These are phyloP conservation scores for Eudyptes chrysolophus DNA, from an alignment of 2,113 vertebrate species.

Conservation along the genomic window DNA sequence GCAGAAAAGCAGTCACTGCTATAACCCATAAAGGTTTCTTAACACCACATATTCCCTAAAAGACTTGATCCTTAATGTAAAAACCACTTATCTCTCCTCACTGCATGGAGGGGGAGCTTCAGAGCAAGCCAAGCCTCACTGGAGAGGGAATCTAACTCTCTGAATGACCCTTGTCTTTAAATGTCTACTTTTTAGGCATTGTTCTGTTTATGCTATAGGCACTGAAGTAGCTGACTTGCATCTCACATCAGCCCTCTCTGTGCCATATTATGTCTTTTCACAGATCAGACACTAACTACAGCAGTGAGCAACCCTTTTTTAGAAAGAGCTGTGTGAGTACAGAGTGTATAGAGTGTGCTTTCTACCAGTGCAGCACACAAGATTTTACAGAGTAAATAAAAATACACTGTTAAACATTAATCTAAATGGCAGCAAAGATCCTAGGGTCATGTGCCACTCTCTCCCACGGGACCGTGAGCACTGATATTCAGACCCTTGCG, in stretches of 20 bases:
- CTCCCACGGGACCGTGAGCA: neutral
- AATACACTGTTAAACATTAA: slow-evolving; percentile 24
- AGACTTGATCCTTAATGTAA: neutral
- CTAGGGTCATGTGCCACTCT: neutral
- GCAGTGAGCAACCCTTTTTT: neutral
- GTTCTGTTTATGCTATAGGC: neutral
- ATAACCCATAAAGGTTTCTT: neutral
- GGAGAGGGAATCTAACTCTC: neutral
- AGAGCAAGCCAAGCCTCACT: neutral
- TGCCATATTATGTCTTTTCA: neutral
- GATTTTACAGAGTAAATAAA: neutral
- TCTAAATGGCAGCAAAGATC: neutral
- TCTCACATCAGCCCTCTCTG: neutral
- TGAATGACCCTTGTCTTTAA: neutral
- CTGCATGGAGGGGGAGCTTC: neutral
- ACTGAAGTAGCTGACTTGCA: neutral
- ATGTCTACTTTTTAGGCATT: neutral
- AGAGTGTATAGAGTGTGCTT: neutral
- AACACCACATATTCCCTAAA: neutral
- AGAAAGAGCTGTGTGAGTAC: neutral
- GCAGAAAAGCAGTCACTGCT: neutral
- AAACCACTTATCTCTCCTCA: neutral
- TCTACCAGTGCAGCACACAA: neutral
- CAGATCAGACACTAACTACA: neutral
- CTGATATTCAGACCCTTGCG: neutral